Evolutionary conservation across 1,140 invertebrate species (phyloP).

Genomic region (Leucophenga varia): DNA sequence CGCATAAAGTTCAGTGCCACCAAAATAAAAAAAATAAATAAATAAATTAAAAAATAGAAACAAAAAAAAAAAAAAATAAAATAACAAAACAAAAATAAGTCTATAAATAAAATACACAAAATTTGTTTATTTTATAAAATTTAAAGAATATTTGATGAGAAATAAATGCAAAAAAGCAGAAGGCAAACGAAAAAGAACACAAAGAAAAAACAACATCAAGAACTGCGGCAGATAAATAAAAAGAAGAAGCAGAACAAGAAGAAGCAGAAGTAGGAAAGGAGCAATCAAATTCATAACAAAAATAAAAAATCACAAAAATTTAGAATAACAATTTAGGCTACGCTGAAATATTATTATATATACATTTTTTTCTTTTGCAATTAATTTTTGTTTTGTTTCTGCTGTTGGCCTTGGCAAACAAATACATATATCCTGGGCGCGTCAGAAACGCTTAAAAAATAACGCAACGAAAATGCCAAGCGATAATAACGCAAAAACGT

Average conservation of each 20-base stretch:
- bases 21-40: too few species aligned
- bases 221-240: slow-evolving; percentile 2
- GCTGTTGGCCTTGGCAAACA: too few species aligned
- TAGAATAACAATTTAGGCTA: too few species aligned
- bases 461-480: slow-evolving; percentile 38
- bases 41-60: too few species aligned
- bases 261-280: not conserved
- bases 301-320: too few species aligned
- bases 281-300: too few species aligned
- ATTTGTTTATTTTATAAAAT: slow-evolving; percentile 35
- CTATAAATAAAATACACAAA: slow-evolving; percentile 34
- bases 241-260: slow-evolving; percentile 4
- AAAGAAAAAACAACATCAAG: slow-evolving; percentile 6
- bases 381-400: too few species aligned
- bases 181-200: slow-evolving; percentile 16
- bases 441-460: not conserved
- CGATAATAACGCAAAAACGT: slow-evolving; percentile 44
- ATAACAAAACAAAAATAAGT: slow-evolving; percentile 20
- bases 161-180: slow-evolving; percentile 11
- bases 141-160: slow-evolving; percentile 23
- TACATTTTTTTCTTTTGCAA: too few species aligned
- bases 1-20: too few species aligned
- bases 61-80: slow-evolving; percentile 13
- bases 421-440: not conserved
- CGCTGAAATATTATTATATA: too few species aligned